Evolutionary conservation across 1,140 invertebrate genomes (phyloP), one percentile per base, ranked within the genome.

Genomic region (Conopomorpha cramerella): DNA sequence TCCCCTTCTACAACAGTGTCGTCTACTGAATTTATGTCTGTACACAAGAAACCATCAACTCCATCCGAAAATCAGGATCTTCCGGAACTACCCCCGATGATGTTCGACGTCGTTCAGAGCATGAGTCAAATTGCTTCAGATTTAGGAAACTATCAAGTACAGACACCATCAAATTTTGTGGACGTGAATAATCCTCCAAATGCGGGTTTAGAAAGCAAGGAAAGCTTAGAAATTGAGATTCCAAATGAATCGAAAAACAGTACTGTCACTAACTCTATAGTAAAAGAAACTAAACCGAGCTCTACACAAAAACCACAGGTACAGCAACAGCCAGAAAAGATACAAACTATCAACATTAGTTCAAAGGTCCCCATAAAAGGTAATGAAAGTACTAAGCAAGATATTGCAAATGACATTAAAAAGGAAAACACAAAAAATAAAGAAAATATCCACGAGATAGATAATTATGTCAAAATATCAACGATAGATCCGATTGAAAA

Each of bases 61-160:
- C n/a, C n/a, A n/a, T n/a, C n/a, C n/a, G n/a, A n/a, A n/a, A n/a
- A n/a, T n/a, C n/a, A n/a, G n/a, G n/a, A n/a, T n/a, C n/a, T n/a
- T n/a, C n/a, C n/a, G n/a, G n/a, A n/a, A n/a, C n/a, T n/a, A n/a
- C n/a, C n/a, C n/a, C n/a, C 35, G 38, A 42, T 16, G 23, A 45
- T 30, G 26, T 76, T 76, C 48, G 68, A 76, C 47, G 58, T 76
- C 11, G 68, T 66, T 33, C 65, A 67, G 43, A 76, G 71, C 46
- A 66, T 76, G 25, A 76, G 66, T 41, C 71, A 76, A 55, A 76
- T 76, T 36, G 66, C 71, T 25, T 70, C 68, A 2, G 68, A 73
- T 46, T 43, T 76, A n/a, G 68, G 66, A 29, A 39, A 51, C 41
- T 44, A 37, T 38, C 55, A 67, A 16, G 30, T 61, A 3, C 56